These are phyloP conservation scores for Hippolais icterina DNA, from an alignment of 2,113 vertebrate species.

Conservation along the genomic window DNA sequence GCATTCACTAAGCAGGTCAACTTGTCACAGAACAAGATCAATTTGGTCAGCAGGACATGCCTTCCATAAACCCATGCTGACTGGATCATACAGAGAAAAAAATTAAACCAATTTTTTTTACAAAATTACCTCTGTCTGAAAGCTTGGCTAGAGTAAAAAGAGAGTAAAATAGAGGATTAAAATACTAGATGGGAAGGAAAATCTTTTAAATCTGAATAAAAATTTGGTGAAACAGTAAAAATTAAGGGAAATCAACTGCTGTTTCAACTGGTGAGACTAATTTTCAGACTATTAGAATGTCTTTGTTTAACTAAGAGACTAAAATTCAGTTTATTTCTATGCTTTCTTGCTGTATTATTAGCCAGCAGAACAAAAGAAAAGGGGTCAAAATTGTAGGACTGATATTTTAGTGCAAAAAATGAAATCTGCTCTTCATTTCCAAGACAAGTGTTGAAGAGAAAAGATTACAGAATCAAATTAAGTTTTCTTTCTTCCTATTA, in stretches of 20 bases:
- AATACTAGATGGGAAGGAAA: background rate
- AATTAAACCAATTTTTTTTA: background rate
- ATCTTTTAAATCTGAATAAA: background rate
- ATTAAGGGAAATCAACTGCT: background rate
- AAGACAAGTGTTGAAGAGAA: background rate
- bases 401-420: background rate
- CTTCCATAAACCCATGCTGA: background rate
- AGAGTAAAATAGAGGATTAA: background rate
- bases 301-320: background rate
- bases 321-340: background rate
- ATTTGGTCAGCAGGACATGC: background rate
- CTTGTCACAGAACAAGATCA: background rate
- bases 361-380: background rate
- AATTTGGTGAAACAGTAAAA: background rate
- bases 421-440: background rate
- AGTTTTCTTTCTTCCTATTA: background rate
- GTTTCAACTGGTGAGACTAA: background rate
- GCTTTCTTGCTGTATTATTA: background rate
- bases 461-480: background rate
- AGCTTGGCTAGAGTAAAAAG: background rate
- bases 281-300: background rate
- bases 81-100: background rate
- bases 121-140: slow-evolving; percentile 13
- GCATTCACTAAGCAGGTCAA: fast-evolving
- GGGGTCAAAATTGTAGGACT: background rate